Evolutionary conservation across 2,113 vertebrate genomes (phyloP).

Genomic region (Pseudolaguvia tuberculata): DNA sequence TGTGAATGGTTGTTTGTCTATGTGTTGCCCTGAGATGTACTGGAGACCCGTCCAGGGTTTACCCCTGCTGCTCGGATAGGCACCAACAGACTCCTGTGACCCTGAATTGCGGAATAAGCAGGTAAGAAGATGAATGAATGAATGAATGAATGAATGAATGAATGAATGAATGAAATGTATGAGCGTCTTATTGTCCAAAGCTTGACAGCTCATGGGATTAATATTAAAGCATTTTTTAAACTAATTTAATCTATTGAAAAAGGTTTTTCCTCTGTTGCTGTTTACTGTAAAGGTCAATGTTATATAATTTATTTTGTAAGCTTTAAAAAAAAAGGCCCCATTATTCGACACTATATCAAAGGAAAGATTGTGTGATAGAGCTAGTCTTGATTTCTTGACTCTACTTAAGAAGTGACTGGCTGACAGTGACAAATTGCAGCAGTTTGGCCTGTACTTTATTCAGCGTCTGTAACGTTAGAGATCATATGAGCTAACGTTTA

Average conservation of each 20-base stretch:
- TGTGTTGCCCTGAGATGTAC: too few species aligned
- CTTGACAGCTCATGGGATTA: not conserved
- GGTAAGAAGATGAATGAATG: too few species aligned
- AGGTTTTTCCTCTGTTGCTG: not conserved
- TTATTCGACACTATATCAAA: not conserved
- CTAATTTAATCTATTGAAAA: not conserved
- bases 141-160: too few species aligned
- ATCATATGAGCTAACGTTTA: conserved; percentile 31
- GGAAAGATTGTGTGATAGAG: not conserved
- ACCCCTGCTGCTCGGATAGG: too few species aligned
- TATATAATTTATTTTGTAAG: not conserved
- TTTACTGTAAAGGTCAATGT: not conserved
- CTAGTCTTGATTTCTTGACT: not conserved
- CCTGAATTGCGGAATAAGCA: too few species aligned
- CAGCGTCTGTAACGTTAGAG: not conserved
- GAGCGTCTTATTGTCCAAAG: not conserved
- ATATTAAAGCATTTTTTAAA: not conserved
- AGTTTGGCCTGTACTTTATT: not conserved
- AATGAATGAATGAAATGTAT: too few species aligned
- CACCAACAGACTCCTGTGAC: too few species aligned
- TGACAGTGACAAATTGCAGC: not conserved
- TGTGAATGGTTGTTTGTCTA: too few species aligned
- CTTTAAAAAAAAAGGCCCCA: not conserved
- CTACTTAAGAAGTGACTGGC: not conserved
- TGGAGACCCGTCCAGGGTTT: too few species aligned